Evolutionary conservation across 64 coral and sea anemone genomes (phyloP).

Genomic region (Dendronephthya gigantea): DNA sequence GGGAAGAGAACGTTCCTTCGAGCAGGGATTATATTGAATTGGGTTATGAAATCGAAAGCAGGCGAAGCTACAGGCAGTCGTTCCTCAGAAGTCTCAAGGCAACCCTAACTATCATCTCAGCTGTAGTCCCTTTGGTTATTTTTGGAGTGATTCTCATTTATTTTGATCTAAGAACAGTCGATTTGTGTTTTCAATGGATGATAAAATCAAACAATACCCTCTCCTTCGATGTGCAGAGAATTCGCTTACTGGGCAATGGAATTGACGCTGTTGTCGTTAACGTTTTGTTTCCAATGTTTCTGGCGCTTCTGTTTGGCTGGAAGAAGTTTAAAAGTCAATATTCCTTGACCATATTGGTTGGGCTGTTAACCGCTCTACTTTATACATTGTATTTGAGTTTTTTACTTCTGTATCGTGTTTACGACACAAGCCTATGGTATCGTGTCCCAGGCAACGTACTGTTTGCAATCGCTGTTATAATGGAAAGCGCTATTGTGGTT

Average conservation of each 20-base stretch:
- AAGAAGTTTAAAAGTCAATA: too few species aligned
- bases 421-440: too few species aligned
- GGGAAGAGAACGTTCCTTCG: not conserved
- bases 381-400: not conserved
- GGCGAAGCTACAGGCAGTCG: slow-evolving; percentile 16
- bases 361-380: not conserved
- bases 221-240: not conserved
- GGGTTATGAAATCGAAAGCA: not conserved
- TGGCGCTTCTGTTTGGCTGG: not conserved
- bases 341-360: not conserved
- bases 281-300: not conserved
- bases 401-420: too few species aligned
- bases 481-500: not conserved
- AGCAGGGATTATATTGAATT: not conserved
- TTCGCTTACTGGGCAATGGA: not conserved
- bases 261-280: not conserved
- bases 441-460: not conserved
- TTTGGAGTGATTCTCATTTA: slow-evolving; percentile 5
- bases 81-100: not conserved
- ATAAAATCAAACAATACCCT: not conserved
- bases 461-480: not conserved
- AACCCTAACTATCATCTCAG: not conserved
- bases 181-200: not conserved
- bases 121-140: slow-evolving; percentile 9
- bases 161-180: slow-evolving; percentile 26